Evolutionary conservation across 2,113 vertebrate genomes (phyloP), one percentile per base, ranked within the genome.

Genomic region (Telmatochromis brichardi): DNA sequence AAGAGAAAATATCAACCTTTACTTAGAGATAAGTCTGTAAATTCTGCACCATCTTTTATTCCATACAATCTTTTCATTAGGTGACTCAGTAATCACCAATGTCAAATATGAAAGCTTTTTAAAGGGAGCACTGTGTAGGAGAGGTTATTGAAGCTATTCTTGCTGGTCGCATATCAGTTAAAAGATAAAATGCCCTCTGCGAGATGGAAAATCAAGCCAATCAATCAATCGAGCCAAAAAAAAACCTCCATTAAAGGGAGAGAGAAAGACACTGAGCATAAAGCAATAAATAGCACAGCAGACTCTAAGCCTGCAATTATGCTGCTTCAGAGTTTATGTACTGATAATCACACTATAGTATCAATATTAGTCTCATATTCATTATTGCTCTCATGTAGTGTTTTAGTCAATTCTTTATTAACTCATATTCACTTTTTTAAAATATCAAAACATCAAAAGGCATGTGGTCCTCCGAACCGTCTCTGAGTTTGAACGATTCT

Each of bases 211-310:
- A 86, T 85, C 28, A 68, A 73, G 58, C 47, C 50, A 83, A 81
- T 42, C 65, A 71, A 71, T 71, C 82, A 92, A 91, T 86, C 89
- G 87, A 35, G 65, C 54, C 9, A 80, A 81, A 83, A 54, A 42
- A 42, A 68, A 55, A 42, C 2, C 28, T 63, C 60, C 33, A 37
- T 35, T 65, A 51, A 47, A 31, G 17, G 40, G 31, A 35, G 83
- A 51, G 19, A 31, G 42, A 35, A 13, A 63, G 53, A 35, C 80
- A 14, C 14, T 3, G 21, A 73, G 12, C 37, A 73, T 26, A 68
- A 73, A 78, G 42, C 9, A 50, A 6, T 31, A 28, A 50, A 78
- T 31, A n/a, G 42, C 42, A 37, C 17, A 65, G 60, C 33, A 37
- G 33, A 37, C 6, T 2, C 40, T 28, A 73, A 26, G 40, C 40